Evolutionary conservation across 1,140 invertebrate species (phyloP).

Genomic region (Caerostris darwini): DNA sequence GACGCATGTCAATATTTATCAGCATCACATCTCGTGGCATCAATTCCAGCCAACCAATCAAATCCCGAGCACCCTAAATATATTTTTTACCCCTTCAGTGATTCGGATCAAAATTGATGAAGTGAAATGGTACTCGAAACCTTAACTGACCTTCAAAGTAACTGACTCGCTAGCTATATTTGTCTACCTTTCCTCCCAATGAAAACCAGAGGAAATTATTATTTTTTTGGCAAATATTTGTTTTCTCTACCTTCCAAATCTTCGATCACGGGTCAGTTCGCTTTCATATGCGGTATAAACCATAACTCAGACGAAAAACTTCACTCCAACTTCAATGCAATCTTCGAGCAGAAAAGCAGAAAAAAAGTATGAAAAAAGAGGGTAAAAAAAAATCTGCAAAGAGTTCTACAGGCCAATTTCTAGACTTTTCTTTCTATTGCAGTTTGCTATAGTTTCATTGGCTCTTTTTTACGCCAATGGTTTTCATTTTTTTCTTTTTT

Average conservation of each 20-base stretch:
- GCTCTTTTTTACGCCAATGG: not conserved
- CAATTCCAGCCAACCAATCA: not conserved
- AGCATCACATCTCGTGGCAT: not conserved
- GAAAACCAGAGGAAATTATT: too few relatives aligned
- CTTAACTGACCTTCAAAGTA: constrained; percentile 1
- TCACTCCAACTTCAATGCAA: not conserved
- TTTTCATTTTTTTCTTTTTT: not conserved
- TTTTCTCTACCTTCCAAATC: too few relatives aligned
- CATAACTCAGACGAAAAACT: not conserved
- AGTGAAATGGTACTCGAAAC: not conserved
- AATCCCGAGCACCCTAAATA: not conserved
- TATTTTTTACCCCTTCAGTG: not conserved
- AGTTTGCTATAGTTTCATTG: not conserved
- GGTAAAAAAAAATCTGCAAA: too few relatives aligned
- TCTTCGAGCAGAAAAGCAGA: not conserved
- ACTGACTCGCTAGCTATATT: not conserved
- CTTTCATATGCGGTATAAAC: not conserved
- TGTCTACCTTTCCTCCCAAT: too few relatives aligned
- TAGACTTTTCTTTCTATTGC: not conserved
- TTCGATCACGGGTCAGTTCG: not conserved
- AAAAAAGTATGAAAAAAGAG: not conserved
- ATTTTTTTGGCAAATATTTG: too few relatives aligned
- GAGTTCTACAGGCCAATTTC: not conserved
- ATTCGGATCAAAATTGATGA: not conserved
- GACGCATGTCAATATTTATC: too few relatives aligned